Percentiles rank a stretch among this genome's conserved stretches.
phyloP scores from a whole-genome alignment of 2,113 vertebrate genomes.

The Ammospiza nelsoni region DNA sequence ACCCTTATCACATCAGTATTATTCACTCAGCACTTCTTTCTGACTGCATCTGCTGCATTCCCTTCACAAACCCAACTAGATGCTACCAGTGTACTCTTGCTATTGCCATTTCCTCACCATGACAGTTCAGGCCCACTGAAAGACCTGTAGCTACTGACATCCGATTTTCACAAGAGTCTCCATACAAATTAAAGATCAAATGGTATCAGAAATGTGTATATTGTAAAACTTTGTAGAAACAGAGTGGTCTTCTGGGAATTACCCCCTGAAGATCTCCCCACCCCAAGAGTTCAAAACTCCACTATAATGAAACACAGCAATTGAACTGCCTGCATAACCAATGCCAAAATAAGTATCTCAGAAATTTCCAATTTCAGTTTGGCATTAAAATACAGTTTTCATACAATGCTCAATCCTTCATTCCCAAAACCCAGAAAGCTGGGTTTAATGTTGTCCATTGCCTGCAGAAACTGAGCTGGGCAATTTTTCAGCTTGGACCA shows the following conservation, averaged over 20 bases:
- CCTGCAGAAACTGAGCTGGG: background rate
- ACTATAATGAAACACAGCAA: background rate
- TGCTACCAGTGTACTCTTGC: background rate
- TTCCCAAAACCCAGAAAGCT: background rate
- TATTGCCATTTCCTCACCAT: background rate
- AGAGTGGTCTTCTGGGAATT: background rate
- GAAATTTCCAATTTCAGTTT: background rate
- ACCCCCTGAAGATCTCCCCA: background rate
- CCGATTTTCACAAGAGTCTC: background rate
- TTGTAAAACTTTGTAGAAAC: background rate
- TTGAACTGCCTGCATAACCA: background rate
- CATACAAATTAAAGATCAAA: background rate
- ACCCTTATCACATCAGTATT: background rate
- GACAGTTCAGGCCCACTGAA: background rate
- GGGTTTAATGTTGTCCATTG: background rate
- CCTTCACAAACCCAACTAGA: background rate
- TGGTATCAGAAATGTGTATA: background rate
- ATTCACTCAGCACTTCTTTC: background rate
- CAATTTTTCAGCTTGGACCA: background rate
- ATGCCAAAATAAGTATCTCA: background rate
- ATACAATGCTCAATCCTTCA: background rate
- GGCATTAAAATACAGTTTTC: background rate
- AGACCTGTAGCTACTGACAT: background rate
- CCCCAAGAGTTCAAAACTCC: background rate
- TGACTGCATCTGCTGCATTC: background rate